These are phyloP conservation scores for Procavia capensis DNA, from an alignment of 2,113 vertebrate genomes.

Conservation along the genomic window DNA sequence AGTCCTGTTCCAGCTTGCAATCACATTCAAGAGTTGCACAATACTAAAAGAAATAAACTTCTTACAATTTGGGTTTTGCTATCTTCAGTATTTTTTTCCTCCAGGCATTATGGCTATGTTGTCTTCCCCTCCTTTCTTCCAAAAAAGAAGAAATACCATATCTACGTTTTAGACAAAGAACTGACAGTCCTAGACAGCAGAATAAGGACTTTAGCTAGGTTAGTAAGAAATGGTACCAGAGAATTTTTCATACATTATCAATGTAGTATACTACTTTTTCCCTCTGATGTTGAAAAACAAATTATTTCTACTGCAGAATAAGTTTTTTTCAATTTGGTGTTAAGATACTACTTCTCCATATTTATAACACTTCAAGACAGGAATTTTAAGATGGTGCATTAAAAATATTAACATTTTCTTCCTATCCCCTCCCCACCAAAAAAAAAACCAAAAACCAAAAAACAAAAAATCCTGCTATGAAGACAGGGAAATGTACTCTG, in stretches of 20 bases:
- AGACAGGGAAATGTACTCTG: slow-evolving; percentile 76
- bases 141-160: background rate
- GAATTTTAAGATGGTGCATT: slow-evolving; percentile 55
- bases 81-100: slow-evolving; percentile 40
- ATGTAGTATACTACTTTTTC: background rate
- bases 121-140: background rate
- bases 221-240: background rate
- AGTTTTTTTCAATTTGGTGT: slow-evolving; percentile 76
- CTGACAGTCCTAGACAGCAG: background rate
- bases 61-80: background rate
- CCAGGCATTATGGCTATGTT: background rate
- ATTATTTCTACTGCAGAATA: slow-evolving; percentile 64
- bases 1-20: background rate
- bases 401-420: background rate
- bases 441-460: too few relatives aligned
- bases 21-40: background rate
- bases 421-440: background rate
- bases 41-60: background rate
- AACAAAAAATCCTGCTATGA: slow-evolving; percentile 59
- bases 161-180: background rate
- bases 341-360: slow-evolving; percentile 57
- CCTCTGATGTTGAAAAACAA: slow-evolving; percentile 67
- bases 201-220: background rate
- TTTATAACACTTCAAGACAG: slow-evolving; percentile 75
- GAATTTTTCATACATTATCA: background rate